These are phyloP conservation scores for Prostheceraeus crozeri DNA, from an alignment of 2,888 invertebrate genomes.

Conservation along the genomic window DNA sequence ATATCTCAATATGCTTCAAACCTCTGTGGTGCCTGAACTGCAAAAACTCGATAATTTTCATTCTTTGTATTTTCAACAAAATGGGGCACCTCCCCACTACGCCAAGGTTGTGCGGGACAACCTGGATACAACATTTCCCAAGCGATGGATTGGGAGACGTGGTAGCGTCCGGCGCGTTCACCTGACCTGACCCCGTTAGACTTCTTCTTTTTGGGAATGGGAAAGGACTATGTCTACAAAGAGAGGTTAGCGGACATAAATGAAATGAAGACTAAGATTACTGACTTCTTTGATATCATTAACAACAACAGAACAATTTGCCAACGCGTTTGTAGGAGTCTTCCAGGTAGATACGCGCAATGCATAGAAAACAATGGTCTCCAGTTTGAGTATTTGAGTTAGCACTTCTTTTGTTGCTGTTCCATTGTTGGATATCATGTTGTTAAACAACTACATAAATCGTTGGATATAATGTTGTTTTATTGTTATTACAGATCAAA, in stretches of 20 bases:
- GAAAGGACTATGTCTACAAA: constrained; percentile 23
- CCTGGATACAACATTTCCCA: constrained; percentile 22
- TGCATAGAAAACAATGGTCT: too few relatives aligned
- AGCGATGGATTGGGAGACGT: constrained; percentile 13
- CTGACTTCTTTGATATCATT: too few relatives aligned
- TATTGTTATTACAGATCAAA: too few relatives aligned
- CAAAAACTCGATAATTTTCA: constrained; percentile 7
- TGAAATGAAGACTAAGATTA: constrained; percentile 18
- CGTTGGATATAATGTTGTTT: too few relatives aligned
- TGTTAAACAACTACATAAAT: too few relatives aligned
- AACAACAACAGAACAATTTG: too few relatives aligned
- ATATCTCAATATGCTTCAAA: constrained; percentile 18
- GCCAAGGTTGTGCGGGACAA: constrained; percentile 10
- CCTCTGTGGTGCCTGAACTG: background rate
- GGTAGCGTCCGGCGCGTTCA: constrained; percentile 12
- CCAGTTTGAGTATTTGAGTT: too few relatives aligned
- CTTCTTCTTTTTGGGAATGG: constrained; percentile 15
- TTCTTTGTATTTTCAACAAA: constrained; percentile 19
- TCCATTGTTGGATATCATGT: too few relatives aligned
- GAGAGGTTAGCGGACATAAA: constrained; percentile 15
- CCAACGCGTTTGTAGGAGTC: too few relatives aligned
- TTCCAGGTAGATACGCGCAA: too few relatives aligned
- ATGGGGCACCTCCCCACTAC: constrained; percentile 20
- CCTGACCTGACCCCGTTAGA: background rate
- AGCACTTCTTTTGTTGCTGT: too few relatives aligned